phyloP scores from a whole-genome alignment of 2,797 vertebrate genomes.

The Labroides dimidiatus region DNA sequence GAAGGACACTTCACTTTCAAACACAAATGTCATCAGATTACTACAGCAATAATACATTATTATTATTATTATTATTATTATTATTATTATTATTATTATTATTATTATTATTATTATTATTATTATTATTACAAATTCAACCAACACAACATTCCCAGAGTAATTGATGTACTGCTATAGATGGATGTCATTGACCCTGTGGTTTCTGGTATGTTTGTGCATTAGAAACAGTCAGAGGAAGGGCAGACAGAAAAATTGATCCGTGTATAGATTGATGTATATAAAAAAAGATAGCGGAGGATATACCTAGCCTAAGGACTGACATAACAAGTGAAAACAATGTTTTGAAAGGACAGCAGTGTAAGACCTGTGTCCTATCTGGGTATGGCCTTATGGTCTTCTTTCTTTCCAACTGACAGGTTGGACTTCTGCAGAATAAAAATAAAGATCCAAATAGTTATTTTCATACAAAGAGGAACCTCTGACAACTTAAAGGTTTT shows the following conservation, averaged over 20 bases:
- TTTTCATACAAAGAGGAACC: no score
- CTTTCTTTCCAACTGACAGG: no score
- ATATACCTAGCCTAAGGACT: not conserved
- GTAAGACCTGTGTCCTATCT: no score
- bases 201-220: not conserved
- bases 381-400: no score
- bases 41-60: not conserved
- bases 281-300: not conserved
- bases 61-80: no score
- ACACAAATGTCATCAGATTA: not conserved
- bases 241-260: slow-evolving; percentile 1
- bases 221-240: not conserved
- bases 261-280: not conserved
- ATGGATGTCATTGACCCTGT: not conserved
- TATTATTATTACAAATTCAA: no score
- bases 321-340: not conserved
- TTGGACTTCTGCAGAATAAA: no score
- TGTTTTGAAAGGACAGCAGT: not conserved
- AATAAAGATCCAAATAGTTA: no score
- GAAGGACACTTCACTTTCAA: not conserved
- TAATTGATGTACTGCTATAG: no score
- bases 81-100: no score
- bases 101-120: no score
- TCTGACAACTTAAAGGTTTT: no score
- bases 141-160: not conserved